phyloP scores from a whole-genome alignment of 1,140 invertebrate genomes.

The Paracyclopina nana region DNA sequence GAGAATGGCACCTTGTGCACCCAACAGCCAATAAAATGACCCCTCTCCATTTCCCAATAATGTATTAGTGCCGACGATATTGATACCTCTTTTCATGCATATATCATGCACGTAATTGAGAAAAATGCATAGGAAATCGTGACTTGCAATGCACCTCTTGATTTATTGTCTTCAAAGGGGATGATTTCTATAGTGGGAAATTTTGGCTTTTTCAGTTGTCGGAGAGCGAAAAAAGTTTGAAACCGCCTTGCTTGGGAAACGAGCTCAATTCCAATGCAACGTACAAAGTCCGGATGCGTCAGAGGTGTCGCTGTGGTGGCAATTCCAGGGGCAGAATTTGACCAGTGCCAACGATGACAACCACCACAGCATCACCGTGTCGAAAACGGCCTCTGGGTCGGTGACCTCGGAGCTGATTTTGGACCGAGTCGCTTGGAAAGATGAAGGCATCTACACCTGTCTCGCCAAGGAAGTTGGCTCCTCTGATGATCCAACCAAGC shows the following conservation, averaged over 20 bases:
- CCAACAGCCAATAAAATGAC: too few species aligned
- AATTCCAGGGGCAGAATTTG: not conserved
- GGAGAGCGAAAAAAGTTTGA: too few species aligned
- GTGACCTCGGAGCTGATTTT: not conserved
- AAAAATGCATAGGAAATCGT: too few species aligned
- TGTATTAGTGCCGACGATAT: too few species aligned
- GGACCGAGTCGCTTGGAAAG: not conserved
- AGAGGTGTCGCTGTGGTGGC: not conserved
- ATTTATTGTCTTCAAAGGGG: too few species aligned
- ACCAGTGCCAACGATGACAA: not conserved
- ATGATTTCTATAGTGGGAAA: too few species aligned
- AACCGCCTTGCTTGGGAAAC: not conserved
- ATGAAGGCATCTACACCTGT: constrained; percentile 6
- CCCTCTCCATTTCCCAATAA: too few species aligned
- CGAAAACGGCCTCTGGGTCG: not conserved
- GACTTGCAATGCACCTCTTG: too few species aligned
- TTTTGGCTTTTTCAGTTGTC: too few species aligned
- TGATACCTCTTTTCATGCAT: too few species aligned
- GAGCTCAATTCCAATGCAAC: not conserved
- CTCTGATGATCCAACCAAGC: not conserved
- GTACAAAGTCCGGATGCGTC: not conserved
- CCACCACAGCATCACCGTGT: constrained; percentile 7
- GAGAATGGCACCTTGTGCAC: too few species aligned
- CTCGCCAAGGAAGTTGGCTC: not conserved
- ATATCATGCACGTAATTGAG: too few species aligned